A percentile compares a stretch with the other conserved stretches of the same genome.
phyloP scores from a whole-genome alignment of 2,888 invertebrate genomes.

The Mermis nigrescens region DNA sequence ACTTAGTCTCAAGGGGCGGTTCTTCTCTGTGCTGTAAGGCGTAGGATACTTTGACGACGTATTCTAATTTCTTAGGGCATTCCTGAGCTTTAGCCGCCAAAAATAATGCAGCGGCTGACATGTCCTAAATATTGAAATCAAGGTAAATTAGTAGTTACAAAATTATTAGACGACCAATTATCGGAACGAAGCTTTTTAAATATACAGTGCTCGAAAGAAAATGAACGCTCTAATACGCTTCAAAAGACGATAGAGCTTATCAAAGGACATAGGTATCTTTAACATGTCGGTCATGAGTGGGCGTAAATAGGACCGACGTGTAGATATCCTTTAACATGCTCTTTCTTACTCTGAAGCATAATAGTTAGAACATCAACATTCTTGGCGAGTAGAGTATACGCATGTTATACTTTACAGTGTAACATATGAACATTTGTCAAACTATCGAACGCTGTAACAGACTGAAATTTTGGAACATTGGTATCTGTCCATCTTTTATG shows the following conservation, averaged over 20 bases:
- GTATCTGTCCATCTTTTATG: too few relatives aligned
- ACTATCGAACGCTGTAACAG: too few relatives aligned
- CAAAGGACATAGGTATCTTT: slow-evolving; percentile 3
- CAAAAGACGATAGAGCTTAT: too few relatives aligned
- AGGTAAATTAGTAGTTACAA: slow-evolving; percentile 6
- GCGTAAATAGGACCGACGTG: neutral
- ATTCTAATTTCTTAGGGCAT: slow-evolving; percentile 87
- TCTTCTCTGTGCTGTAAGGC: slow-evolving; percentile 52
- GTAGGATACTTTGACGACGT: slow-evolving; percentile 79
- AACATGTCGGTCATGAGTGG: too few relatives aligned
- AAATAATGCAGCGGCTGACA: slow-evolving; percentile 82
- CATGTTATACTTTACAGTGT: too few relatives aligned
- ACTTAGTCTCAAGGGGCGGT: slow-evolving; percentile 43
- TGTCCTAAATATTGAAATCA: slow-evolving; percentile 42
- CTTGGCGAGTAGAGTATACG: too few relatives aligned
- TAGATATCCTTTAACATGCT: too few relatives aligned
- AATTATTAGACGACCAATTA: neutral
- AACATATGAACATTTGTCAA: too few relatives aligned
- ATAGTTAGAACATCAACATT: too few relatives aligned
- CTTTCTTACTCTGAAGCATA: too few relatives aligned
- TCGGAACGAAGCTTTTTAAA: neutral
- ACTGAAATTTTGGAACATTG: too few relatives aligned
- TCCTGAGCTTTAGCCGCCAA: slow-evolving; percentile 96
- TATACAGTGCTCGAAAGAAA: neutral
- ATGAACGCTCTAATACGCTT: too few relatives aligned